phyloP scores from a whole-genome alignment of 2,113 vertebrate genomes.

The Dicentrarchus labrax region DNA sequence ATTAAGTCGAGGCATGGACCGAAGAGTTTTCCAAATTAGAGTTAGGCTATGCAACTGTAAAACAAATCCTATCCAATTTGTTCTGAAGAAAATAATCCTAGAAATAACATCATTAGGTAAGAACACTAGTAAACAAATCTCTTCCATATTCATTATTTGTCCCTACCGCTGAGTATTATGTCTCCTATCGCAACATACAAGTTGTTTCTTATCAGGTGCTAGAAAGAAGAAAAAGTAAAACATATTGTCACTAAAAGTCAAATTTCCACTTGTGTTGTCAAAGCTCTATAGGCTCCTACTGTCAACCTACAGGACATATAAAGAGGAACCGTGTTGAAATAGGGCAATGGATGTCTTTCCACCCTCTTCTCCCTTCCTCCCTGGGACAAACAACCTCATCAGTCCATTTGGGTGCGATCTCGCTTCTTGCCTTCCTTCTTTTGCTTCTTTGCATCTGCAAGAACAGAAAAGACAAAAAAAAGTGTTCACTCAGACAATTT shows the following conservation, averaged over 20 bases:
- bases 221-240: conserved; percentile 64
- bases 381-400: conserved; percentile 41
- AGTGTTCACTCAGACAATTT: background rate
- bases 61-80: conserved; percentile 66
- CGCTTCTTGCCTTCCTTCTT: conserved; percentile 86
- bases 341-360: conserved; percentile 17
- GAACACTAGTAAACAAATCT: conserved; percentile 63
- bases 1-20: conserved; percentile 57
- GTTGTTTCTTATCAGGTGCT: conserved; percentile 56
- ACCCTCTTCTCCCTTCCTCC: conserved; percentile 38
- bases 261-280: conserved; percentile 62
- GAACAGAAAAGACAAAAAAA: conserved; percentile 28
- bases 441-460: conserved; percentile 84
- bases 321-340: conserved; percentile 63
- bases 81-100: conserved; percentile 57
- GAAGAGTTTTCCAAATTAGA: conserved; percentile 57
- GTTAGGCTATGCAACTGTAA: conserved; percentile 44
- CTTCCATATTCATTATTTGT: conserved; percentile 53
- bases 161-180: conserved; percentile 64
- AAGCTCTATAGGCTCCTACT: conserved; percentile 64
- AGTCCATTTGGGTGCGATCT: conserved; percentile 82
- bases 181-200: conserved; percentile 62
- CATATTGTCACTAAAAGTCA: conserved; percentile 60
- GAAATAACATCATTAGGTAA: conserved; percentile 66
- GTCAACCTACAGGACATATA: conserved; percentile 71